Conservation (phyloP, 2,888 invertebrate genomes). For the Nephrotoma guestfalica region DNA sequence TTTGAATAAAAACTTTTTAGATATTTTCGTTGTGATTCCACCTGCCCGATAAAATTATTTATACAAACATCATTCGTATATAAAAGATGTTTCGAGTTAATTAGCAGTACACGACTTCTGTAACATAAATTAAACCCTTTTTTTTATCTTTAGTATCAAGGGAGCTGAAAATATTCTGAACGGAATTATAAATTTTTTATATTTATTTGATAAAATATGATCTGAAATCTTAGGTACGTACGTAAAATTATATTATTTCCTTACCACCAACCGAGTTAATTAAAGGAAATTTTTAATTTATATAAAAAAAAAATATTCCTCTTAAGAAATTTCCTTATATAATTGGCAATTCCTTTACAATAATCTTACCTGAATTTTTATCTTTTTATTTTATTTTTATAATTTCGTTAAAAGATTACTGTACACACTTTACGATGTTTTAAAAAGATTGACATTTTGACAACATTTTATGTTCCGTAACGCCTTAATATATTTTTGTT, state of each 20-base stretch:
- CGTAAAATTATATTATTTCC: background rate
- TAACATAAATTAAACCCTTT: background rate
- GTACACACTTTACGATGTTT: background rate
- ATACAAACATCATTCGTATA: background rate
- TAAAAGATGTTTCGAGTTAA: background rate
- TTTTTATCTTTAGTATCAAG: background rate
- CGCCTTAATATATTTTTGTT: background rate
- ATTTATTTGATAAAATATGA: background rate
- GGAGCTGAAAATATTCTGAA: background rate
- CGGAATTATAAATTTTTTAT: background rate
- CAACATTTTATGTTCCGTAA: background rate
- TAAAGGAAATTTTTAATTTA: background rate
- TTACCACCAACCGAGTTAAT: background rate
- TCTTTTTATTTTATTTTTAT: background rate
- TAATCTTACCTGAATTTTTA: background rate
- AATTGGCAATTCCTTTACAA: background rate
- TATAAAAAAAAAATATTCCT: background rate
- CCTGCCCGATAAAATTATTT: background rate
- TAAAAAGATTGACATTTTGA: background rate
- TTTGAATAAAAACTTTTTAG: background rate
- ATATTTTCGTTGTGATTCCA: background rate
- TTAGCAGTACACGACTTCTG: background rate
- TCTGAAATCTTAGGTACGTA: background rate
- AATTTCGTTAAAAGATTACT: background rate
- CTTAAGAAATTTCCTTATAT: background rate